Evolutionary conservation across 64 coral and sea anemone species (phyloP).

Genomic region (Platygyra sinensis): DNA sequence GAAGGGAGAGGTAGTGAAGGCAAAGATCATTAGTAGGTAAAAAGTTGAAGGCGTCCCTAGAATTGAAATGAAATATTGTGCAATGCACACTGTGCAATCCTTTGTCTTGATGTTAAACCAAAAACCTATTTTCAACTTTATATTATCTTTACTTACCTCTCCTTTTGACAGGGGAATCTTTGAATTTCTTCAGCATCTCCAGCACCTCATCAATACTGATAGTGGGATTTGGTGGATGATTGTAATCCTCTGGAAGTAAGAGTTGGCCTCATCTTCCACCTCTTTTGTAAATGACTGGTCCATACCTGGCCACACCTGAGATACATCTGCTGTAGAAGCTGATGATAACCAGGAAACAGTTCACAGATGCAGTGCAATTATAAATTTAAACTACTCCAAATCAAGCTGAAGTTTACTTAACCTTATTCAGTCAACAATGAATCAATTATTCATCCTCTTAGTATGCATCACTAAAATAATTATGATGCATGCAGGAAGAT

Average conservation of each 20-base stretch:
- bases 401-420: too few species aligned
- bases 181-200: constrained; percentile 97
- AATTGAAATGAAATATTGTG: too few species aligned
- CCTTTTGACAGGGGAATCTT: constrained; percentile 94
- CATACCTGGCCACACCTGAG: constrained; percentile 94
- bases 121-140: too few species aligned
- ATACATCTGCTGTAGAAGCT: constrained; percentile 71
- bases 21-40: too few species aligned
- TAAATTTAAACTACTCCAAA: not conserved
- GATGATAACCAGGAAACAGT: not conserved
- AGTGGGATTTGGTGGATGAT: constrained; percentile 96
- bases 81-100: too few species aligned
- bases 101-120: too few species aligned
- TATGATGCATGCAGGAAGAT: too few species aligned
- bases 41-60: too few species aligned
- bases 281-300: constrained; percentile 94
- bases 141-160: constrained; percentile 54
- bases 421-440: too few species aligned
- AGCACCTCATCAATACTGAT: constrained; percentile 99
- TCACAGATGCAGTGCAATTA: not conserved
- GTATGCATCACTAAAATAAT: too few species aligned
- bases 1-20: too few species aligned
- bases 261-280: constrained; percentile 96
- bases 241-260: constrained; percentile 99
- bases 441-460: too few species aligned